Base-by-base conservation (phyloP, 2,113 vertebrate species). In the Isichthys henryi region DNA sequence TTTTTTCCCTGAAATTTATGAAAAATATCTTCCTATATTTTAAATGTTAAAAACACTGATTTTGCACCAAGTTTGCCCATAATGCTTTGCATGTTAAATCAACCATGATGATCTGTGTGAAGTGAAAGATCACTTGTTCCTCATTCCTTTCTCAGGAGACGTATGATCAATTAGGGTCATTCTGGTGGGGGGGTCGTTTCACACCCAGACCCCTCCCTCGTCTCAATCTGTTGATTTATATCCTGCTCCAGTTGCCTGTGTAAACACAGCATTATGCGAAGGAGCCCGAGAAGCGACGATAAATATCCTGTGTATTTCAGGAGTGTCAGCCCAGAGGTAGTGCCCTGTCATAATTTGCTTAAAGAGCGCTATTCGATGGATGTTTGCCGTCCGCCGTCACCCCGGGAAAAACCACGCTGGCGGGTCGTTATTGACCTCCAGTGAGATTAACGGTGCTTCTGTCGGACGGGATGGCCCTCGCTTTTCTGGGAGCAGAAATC, bases 301-400 rank as follows among this genome's bases (percentile, higher is more conserved):
- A 96, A 95, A 96, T 95, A 94, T 93, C 90, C 89, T 62, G 90
- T 90, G 93, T 92, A 93, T 90, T 94, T 80, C 90, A 92, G 90
- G 93, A 95, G 94, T 80, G 74, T 96, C 93, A 91, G 88, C 80
- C 7, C 89, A 9, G 45, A 92, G 92, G 94, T 94, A 95, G 92
- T 95, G 94, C 93, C 94, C 95, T 95, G 94, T 97, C 96, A 96
- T 97, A 96, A 96, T 97, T 97, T 97, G 94, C 97, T 97, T 96
- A 90, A 96, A 94, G 94, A 95, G 92, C 92, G 92, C 90, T 95
- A 94, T 95, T 94, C 94, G 95, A 95, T 95, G 93, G 92, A 90
- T 94, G 92, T 95, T 95, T 93, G 94, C 92, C 93, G 94, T 90
- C 95, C 93, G 94, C 92, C 93, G 94, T 90, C 95, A 95, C 94